Conservation (phyloP, 2,797 vertebrate genomes). For the Champsocephalus esox region DNA sequence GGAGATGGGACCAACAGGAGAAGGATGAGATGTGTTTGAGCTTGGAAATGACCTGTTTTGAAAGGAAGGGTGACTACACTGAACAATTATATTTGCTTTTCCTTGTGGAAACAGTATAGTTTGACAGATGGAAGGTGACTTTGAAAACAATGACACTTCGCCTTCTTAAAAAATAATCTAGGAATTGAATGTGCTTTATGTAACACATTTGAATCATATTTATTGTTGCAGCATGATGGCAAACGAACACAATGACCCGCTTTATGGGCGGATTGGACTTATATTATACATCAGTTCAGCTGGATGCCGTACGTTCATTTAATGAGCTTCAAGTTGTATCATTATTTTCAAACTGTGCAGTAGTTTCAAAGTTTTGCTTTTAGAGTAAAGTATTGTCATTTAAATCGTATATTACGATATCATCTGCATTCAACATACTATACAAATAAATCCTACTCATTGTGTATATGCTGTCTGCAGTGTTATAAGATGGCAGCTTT, state of each 20-base stretch:
- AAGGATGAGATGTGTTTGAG: background rate
- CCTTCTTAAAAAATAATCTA: background rate
- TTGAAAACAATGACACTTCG: no score
- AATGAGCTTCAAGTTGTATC: background rate
- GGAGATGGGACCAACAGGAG: background rate
- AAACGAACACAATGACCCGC: background rate
- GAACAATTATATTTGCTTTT: background rate
- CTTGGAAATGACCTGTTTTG: slow-evolving; percentile 10
- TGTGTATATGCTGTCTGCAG: slow-evolving; percentile 44
- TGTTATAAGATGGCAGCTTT: slow-evolving; percentile 46
- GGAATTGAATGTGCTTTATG: background rate
- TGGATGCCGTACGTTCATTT: background rate
- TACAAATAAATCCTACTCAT: slow-evolving; percentile 28
- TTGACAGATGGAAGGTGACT: slow-evolving; percentile 13
- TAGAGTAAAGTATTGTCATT: slow-evolving; percentile 14
- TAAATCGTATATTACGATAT: background rate
- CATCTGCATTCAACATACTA: slow-evolving; percentile 19
- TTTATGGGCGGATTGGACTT: background rate
- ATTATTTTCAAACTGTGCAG: background rate
- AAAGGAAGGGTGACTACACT: background rate
- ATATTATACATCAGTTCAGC: background rate
- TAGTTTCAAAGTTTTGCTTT: slow-evolving; percentile 5
- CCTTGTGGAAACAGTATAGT: background rate
- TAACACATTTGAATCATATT: background rate
- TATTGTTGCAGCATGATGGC: background rate